Conservation (phyloP, 2,888 invertebrate genomes). For the Parascotia fuliginaria region DNA sequence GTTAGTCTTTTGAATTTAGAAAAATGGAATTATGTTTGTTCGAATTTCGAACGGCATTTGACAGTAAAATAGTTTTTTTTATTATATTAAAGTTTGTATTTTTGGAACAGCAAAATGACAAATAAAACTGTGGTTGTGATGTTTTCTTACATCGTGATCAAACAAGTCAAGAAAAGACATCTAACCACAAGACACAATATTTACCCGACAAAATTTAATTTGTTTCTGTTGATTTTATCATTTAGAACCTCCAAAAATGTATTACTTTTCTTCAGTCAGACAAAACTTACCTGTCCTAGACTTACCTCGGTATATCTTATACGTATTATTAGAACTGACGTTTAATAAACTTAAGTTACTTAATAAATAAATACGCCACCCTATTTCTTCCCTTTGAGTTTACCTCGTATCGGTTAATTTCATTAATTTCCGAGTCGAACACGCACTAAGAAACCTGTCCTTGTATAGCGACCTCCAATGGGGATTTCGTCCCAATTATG, state of each 20-base stretch:
- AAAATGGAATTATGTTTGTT: conserved; percentile 6
- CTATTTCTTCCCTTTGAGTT: conserved; percentile 57
- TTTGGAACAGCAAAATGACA: no score
- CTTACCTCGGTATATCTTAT: conserved; percentile 21
- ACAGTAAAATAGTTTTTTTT: neutral
- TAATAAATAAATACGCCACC: conserved; percentile 51
- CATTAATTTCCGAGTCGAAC: conserved; percentile 78
- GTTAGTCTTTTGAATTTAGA: conserved; percentile 39
- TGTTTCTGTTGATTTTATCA: no score
- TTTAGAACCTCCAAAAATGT: no score
- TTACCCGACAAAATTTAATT: no score
- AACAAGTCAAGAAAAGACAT: no score
- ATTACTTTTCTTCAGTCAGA: neutral
- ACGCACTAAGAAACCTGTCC: conserved; percentile 78
- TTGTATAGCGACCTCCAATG: conserved; percentile 69
- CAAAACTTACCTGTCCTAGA: neutral
- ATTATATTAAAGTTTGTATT: no score
- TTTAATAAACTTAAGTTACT: conserved; percentile 47
- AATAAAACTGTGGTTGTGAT: no score
- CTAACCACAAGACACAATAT: no score
- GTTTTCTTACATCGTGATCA: no score
- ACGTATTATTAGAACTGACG: conserved; percentile 45
- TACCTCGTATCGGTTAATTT: conserved; percentile 76
- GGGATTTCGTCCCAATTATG: conserved; percentile 83
- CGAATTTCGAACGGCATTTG: neutral